Conservation (phyloP, 2,113 vertebrate genomes). For the Pterocles orientalis region DNA sequence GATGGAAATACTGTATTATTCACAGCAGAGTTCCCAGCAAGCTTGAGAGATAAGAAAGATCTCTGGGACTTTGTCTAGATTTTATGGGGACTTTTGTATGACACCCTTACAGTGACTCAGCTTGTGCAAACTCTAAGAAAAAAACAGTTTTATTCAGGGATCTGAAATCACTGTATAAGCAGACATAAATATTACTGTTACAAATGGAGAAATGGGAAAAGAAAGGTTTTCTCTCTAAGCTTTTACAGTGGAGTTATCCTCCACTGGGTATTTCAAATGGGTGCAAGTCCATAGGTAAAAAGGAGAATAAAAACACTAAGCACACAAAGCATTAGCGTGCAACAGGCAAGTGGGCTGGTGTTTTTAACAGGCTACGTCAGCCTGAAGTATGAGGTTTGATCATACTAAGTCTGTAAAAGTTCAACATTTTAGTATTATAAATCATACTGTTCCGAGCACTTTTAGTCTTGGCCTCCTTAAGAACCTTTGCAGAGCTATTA, state of each 20-base stretch:
- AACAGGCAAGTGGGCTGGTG: neutral
- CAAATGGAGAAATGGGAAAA: neutral
- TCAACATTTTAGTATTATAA: neutral
- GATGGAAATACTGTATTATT: neutral
- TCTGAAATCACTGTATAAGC: neutral
- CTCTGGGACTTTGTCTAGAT: neutral
- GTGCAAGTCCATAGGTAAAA: neutral
- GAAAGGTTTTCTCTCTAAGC: neutral
- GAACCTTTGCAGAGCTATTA: neutral
- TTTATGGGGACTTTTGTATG: neutral
- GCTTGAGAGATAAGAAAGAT: neutral
- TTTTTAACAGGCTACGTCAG: neutral
- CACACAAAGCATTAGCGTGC: neutral
- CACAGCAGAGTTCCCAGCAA: neutral
- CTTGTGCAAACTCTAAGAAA: neutral
- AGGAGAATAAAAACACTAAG: neutral
- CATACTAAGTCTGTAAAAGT: neutral
- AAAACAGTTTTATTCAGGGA: neutral
- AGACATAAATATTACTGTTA: neutral
- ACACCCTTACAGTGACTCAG: neutral
- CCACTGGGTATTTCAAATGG: neutral
- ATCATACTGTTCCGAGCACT: neutral
- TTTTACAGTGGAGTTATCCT: neutral
- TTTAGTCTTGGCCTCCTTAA: neutral
- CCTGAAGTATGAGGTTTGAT: neutral